Base-by-base conservation (phyloP, 2,113 vertebrate genomes). In the Haemorhous mexicanus region DNA sequence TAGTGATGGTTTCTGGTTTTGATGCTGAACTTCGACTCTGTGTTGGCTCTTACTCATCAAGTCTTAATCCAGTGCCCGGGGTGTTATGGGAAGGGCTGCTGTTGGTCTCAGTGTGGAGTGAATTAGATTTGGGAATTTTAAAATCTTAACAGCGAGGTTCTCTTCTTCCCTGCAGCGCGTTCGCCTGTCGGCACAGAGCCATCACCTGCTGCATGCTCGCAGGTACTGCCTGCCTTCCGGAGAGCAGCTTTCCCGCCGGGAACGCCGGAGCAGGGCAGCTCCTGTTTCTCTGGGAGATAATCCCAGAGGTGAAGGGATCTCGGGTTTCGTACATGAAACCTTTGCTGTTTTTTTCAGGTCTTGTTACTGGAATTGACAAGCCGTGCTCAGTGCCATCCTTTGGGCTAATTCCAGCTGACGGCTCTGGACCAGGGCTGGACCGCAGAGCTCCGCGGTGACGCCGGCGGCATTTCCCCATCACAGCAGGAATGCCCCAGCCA, bases 131-230 rank as follows among this genome's bases (percentile, higher is more conserved):
- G 70, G 52, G 47, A 50, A 39, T 73, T 46, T 58, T 35, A 13
- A 46, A 59, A 13, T 14, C 37, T 32, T 28, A 23, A 46, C 53
- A 59, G 70, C 16, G 24, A 59, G 27, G 58, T 44, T 91, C 23
- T 76, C 5, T 61, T 24, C 1, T 6, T 20, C 13, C 49, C 2
- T 27, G 69, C 0, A 0, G 69, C 19, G 35, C 12, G 0, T 64
- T 41, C 73, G 23, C 12, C 58, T 35, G 68, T 9, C 0, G 1
- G 56, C 46, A 11, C 58, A 20, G 58, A 74, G 44, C 78, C 53
- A 13, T 83, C 67, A 26, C 78, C 58, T 49, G 41, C 77, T 79
- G 30, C n/a, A 4, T 1, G 1, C 50, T 41, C 16, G 9, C 4
- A 2, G 80, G 33, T 56, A 2, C 68, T 3, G 62, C 55, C 35